Evolutionary conservation across 1,140 invertebrate genomes (phyloP), one percentile per base, ranked within the genome.

Genomic region (Papilio helenus): DNA sequence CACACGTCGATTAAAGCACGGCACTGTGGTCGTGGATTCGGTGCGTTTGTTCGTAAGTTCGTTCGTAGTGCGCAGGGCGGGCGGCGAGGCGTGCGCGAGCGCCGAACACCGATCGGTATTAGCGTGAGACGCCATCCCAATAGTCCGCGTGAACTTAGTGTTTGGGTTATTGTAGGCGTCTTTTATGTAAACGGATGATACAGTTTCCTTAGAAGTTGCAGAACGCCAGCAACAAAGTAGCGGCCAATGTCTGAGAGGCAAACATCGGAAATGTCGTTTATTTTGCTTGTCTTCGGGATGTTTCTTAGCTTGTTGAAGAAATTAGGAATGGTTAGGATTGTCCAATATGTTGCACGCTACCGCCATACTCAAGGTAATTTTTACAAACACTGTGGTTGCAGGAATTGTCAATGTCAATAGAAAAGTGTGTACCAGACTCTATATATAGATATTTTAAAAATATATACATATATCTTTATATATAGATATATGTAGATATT

Each of bases 1-100:
- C 39, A 72, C 23, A 51, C 44, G 76, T 79, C 76, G 39, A 74
- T 74, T 74, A 74, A 74, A 20, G 55, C 51, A 76, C 61, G 49
- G 58, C 78, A 82, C 65, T 80, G 90, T 90, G 91, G 90, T 89
- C 90, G 90, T 90, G 90, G 88, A 85, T 87, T 82, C 81, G 83
- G 89, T 79, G 84, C 91, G 92, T 92, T 42, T 46, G 72, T 77
- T 46, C 72, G 72, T 74, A 46, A 46, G 72, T 74, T 77, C 76
- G 76, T 77, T 77, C 76, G 76, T 77, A 51, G 42, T 14, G 76
- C 51, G 7, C 55, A 61, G 92, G 92, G 92, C 92, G 92, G 92
- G 92, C 92, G 92, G 92, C 83, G 83, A 91, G 80, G 84, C 91
- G 92, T 93, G 91, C 91, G 91, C 90, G 85, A 86, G 85, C 88